Evolutionary conservation across 2,797 vertebrate species (phyloP).

Genomic region (Oreochromis grahami): DNA sequence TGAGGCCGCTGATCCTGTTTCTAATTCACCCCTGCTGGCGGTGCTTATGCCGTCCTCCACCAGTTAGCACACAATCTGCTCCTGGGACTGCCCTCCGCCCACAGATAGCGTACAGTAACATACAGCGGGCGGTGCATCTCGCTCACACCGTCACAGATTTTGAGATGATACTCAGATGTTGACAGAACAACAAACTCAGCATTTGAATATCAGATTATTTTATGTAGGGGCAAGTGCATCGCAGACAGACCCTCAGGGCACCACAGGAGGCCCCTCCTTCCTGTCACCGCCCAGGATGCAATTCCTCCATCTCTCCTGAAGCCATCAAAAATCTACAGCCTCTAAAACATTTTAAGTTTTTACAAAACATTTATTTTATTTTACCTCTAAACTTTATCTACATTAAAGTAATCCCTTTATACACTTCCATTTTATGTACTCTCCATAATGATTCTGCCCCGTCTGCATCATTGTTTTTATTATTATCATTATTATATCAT

Average conservation of each 20-base stretch:
- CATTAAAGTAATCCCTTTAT: fast-evolving
- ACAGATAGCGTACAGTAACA: constrained; percentile 18
- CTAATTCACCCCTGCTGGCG: constrained; percentile 76
- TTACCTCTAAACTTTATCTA: neutral
- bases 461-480: neutral
- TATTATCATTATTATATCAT: neutral
- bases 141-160: neutral
- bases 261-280: neutral
- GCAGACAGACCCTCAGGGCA: neutral
- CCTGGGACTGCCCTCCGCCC: constrained; percentile 52
- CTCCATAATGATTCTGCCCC: neutral
- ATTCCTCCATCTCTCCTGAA: neutral
- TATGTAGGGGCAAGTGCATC: neutral
- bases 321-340: neutral
- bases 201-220: neutral
- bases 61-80: constrained; percentile 75
- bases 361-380: neutral
- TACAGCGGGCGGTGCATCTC: constrained; percentile 21
- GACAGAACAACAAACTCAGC: neutral
- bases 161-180: neutral
- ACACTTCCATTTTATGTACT: neutral
- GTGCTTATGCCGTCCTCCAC: constrained; percentile 66
- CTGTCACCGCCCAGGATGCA: neutral
- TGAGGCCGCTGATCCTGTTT: constrained; percentile 72
- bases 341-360: fast-evolving